Percentiles rank a stretch among this genome's conserved stretches.
phyloP scores from a whole-genome alignment of 2,113 vertebrate species.

The Pristiophorus japonicus region DNA sequence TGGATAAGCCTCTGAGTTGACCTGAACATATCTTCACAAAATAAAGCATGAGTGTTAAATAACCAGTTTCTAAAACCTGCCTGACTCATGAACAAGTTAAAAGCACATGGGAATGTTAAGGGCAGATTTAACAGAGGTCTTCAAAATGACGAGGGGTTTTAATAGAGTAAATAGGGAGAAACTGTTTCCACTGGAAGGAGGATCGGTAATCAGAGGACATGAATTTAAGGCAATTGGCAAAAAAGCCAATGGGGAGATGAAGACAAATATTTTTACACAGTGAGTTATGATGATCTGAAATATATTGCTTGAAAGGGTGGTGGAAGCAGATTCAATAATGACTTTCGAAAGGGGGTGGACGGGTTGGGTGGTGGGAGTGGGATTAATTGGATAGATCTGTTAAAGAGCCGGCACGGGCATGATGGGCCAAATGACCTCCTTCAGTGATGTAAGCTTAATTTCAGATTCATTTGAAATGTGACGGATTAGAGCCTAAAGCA shows the following conservation, averaged over 20 bases:
- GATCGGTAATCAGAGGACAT: neutral
- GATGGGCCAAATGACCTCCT: neutral
- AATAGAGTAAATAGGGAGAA: neutral
- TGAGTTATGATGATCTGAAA: neutral
- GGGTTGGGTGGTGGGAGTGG: neutral
- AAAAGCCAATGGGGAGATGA: neutral
- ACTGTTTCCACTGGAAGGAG: neutral
- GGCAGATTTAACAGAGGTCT: neutral
- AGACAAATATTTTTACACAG: too few relatives aligned
- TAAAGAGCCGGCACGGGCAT: neutral
- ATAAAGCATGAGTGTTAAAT: neutral
- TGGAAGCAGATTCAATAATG: neutral
- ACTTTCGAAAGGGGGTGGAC: neutral
- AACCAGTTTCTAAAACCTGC: neutral
- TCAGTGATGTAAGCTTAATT: neutral
- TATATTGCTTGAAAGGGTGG: too few relatives aligned
- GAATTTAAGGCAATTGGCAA: neutral
- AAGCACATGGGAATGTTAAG: neutral
- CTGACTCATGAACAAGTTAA: neutral
- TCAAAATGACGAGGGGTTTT: neutral
- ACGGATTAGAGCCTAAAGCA: slow-evolving; percentile 21
- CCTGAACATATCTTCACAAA: neutral
- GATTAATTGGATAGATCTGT: neutral
- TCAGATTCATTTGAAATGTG: neutral
- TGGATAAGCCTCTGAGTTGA: neutral